Evolutionary conservation across 2,113 vertebrate species (phyloP).

Genomic region (Centropus unirufus): DNA sequence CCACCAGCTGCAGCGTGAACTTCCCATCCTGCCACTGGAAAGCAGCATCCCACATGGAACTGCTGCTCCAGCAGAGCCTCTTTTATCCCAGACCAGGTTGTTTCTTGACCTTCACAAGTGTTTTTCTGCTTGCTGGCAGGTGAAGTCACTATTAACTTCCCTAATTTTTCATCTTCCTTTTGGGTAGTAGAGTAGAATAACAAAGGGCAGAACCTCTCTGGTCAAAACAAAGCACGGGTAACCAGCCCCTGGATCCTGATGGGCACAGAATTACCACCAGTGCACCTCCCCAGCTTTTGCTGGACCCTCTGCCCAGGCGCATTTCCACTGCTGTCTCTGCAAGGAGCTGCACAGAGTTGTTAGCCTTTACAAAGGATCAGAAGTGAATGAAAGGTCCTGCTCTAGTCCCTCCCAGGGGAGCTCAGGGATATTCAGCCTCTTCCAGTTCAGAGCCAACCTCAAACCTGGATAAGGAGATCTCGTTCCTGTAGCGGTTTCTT

Average conservation of each 20-base stretch:
- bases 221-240: rapidly evolving
- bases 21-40: neutral
- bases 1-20: neutral
- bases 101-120: rapidly evolving
- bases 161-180: neutral
- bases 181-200: neutral
- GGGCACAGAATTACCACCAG: neutral
- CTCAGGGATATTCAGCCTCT: neutral
- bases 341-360: neutral
- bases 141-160: neutral
- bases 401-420: neutral
- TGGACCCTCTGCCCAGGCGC: neutral
- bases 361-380: neutral
- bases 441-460: neutral
- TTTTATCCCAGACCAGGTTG: neutral
- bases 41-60: neutral
- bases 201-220: neutral
- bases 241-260: neutral
- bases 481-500: neutral
- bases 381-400: neutral
- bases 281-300: neutral
- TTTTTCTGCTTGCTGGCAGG: neutral
- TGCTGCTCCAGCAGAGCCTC: neutral
- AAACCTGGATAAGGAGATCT: neutral
- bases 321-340: neutral